Conservation (phyloP, 2,797 vertebrate species). For the Pangasius mekongensis region DNA sequence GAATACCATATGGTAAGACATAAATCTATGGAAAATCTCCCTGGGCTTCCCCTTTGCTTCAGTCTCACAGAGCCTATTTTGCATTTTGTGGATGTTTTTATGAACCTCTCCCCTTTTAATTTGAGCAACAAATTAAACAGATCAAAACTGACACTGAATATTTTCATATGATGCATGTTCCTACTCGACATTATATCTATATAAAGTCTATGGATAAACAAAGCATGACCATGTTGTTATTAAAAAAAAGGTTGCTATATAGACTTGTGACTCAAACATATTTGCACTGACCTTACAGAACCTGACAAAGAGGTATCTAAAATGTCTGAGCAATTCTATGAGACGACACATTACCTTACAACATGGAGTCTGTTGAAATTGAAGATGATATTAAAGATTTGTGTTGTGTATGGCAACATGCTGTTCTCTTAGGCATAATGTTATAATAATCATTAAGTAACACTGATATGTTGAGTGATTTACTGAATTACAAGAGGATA, state of each 20-base stretch:
- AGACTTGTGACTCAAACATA: background rate
- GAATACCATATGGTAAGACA: background rate
- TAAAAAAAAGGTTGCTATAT: background rate
- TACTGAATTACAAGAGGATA: background rate
- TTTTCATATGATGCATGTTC: background rate
- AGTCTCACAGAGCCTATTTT: background rate
- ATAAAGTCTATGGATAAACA: no score
- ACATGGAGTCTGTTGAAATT: no score
- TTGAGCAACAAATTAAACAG: background rate
- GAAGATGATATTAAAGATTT: background rate
- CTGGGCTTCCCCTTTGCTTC: background rate
- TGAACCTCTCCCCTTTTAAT: background rate
- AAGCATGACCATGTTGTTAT: background rate
- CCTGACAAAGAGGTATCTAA: background rate
- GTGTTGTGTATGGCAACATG: background rate
- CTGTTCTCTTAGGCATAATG: background rate
- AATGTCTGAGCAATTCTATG: background rate
- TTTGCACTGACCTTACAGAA: background rate
- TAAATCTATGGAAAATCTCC: background rate
- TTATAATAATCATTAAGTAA: background rate
- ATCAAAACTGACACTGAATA: background rate
- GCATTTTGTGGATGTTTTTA: background rate
- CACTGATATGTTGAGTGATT: background rate
- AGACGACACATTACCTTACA: background rate
- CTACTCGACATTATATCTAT: background rate